These are phyloP conservation scores for Catharus bicknelli DNA, from an alignment of 2,113 vertebrate species.

Conservation along the genomic window DNA sequence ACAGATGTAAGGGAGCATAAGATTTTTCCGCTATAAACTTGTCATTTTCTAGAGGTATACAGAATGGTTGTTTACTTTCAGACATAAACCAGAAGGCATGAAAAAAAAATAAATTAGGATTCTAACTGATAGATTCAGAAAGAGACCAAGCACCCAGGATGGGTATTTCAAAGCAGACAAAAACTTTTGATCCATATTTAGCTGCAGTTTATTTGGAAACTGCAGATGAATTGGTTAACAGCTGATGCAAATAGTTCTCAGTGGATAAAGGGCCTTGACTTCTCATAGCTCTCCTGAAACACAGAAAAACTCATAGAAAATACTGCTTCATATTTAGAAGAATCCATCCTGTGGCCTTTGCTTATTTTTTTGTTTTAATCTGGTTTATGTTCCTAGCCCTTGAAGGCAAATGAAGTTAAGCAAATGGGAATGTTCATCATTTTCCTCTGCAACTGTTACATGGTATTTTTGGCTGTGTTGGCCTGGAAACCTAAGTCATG, in stretches of 20 bases:
- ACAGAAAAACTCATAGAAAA: neutral
- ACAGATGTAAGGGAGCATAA: neutral
- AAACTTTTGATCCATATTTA: neutral
- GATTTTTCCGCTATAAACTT: neutral
- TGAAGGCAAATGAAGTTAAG: neutral
- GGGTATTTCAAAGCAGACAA: neutral
- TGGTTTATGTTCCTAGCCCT: neutral
- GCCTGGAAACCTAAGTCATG: neutral
- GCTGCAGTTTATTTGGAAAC: neutral
- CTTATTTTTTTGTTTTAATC: neutral
- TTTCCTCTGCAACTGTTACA: neutral
- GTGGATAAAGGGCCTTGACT: neutral
- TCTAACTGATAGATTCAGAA: neutral
- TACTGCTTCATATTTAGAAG: neutral
- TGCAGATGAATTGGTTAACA: neutral
- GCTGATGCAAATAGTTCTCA: neutral
- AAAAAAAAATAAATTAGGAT: neutral
- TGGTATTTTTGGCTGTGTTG: neutral
- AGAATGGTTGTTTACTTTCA: neutral
- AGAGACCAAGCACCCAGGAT: neutral
- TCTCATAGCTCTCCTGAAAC: neutral
- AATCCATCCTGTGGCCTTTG: neutral
- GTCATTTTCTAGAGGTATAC: neutral
- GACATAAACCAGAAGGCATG: neutral
- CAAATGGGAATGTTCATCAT: neutral